Evolutionary conservation across 2,797 vertebrate species (phyloP), one percentile per base, ranked within the genome.

Genomic region (Rhynchotus rufescens): DNA sequence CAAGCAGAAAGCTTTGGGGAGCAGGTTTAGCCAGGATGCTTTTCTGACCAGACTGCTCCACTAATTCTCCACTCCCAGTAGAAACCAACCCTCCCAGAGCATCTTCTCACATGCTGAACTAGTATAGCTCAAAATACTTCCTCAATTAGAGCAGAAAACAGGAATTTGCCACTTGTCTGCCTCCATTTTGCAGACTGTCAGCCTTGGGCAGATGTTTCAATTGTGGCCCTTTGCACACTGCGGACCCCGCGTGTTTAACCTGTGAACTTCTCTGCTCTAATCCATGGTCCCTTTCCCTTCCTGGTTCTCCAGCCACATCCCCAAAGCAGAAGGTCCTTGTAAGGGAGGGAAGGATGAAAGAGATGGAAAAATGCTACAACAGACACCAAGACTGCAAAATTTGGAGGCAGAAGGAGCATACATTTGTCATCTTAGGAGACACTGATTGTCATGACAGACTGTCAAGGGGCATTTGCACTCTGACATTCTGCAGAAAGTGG

Each of bases 161-260:
- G 92, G 96, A 97, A 98, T 98, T 98, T 97, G 94, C 96, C 96
- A 97, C 97, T 97, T 97, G 96, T 97, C 97, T 97, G 97, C 97
- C 95, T 97, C 97, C 95, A 96, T 97, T 98, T 96, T 97, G 94
- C 60, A 95, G 95, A 94, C 96, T 98, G 97, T 97, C 97, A 97
- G 87, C 92, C 94, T 97, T 96, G 96, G 95, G 93, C 96, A 98
- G 97, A 97, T 98, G 98, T 97, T 98, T 98, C 97, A 97, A 94
- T 96, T 89, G 3, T 52, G 76, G 88, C 67, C 82, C 81, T 97
- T 96, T 96, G 94, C 96, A 86, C 84, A 92, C 94, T 96, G 90
- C 92, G 97, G 95, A 96, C 96, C 80, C 79, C 3, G 88, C 94
- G 94, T 93, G 86, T 97, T 96, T 98, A 96, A 97, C 96, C 97